phyloP scores from a whole-genome alignment of 2,888 invertebrate species.

The Lithosia quadra region DNA sequence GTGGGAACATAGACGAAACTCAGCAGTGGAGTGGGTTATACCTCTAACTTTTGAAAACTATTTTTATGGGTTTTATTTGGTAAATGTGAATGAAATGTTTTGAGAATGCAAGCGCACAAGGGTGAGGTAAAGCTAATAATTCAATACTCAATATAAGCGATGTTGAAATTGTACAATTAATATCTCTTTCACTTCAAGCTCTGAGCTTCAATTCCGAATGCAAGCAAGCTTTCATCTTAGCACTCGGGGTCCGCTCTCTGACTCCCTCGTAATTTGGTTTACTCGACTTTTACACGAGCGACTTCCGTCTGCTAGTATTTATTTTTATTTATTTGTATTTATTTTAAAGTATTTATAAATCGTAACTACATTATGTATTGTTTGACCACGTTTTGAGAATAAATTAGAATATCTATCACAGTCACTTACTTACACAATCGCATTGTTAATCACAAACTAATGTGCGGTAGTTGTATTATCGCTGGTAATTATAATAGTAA shows the following conservation, averaged over 20 bases:
- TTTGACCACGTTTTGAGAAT: conserved; percentile 6
- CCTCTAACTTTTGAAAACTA: not conserved
- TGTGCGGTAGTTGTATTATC: conserved; percentile 31
- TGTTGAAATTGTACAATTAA: no score
- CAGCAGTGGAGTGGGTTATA: conserved; percentile 63
- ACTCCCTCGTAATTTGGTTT: not conserved
- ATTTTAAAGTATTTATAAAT: conserved; percentile 1
- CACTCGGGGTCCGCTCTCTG: not conserved
- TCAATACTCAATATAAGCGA: no score
- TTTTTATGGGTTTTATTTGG: not conserved
- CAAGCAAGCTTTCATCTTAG: not conserved
- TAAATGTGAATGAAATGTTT: no score
- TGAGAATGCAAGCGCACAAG: no score
- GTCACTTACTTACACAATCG: conserved; percentile 25
- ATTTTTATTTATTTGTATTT: not conserved
- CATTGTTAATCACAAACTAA: conserved; percentile 46
- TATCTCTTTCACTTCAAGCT: not conserved
- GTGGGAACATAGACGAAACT: conserved; percentile 58
- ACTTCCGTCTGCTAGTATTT: not conserved
- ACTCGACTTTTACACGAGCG: not conserved
- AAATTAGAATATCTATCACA: conserved; percentile 31
- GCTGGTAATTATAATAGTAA: conserved; percentile 52
- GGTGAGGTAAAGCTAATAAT: no score
- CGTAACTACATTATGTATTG: not conserved
- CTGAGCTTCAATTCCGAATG: not conserved